Evolutionary conservation across 2,113 vertebrate genomes (phyloP).

Genomic region (Cisticola juncidis): DNA sequence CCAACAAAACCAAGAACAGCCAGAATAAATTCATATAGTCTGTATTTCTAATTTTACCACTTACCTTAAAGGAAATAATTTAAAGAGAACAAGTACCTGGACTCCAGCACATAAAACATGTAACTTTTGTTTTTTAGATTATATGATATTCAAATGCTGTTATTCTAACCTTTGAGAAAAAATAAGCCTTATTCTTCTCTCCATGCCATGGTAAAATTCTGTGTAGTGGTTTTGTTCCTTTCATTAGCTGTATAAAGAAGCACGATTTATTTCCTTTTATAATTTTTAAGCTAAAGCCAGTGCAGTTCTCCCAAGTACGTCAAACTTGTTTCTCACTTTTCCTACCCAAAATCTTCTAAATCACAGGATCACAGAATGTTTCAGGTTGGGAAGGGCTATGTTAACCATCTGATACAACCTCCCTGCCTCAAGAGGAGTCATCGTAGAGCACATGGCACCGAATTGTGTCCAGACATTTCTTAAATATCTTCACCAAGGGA

Average conservation of each 20-base stretch:
- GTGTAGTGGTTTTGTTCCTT: not conserved
- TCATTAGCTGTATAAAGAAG: not conserved
- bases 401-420: not conserved
- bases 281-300: not conserved
- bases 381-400: not conserved
- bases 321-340: not conserved
- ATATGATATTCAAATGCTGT: not conserved
- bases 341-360: not conserved
- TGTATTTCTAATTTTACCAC: not conserved
- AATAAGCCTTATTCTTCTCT: not conserved
- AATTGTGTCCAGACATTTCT: not conserved
- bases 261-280: not conserved
- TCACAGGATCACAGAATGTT: not conserved
- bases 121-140: not conserved
- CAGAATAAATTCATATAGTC: not conserved
- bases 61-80: not conserved
- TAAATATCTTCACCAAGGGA: not conserved
- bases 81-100: not conserved
- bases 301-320: not conserved
- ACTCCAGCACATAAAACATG: rapidly evolving
- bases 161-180: not conserved
- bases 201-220: not conserved
- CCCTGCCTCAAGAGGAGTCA: not conserved
- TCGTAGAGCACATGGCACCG: not conserved
- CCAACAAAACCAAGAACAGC: not conserved